Percentiles rank a stretch among this genome's conserved stretches.
These are phyloP conservation scores for Heliopora coerulea DNA, from an alignment of 92 coral and sea anemone genomes.

Conservation along the genomic window DNA sequence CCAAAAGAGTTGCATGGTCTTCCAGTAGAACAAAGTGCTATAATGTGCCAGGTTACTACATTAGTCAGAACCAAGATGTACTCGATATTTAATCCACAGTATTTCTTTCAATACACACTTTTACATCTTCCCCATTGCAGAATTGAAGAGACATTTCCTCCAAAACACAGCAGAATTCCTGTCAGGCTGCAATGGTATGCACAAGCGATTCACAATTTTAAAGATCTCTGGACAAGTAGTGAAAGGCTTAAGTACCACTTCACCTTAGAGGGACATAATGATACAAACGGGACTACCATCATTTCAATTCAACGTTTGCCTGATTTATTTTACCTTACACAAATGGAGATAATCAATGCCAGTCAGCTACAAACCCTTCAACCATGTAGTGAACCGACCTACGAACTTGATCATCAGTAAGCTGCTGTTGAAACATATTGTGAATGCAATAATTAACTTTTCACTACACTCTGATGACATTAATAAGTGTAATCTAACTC, in stretches of 20 bases:
- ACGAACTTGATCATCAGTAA: background rate
- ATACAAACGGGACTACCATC: background rate
- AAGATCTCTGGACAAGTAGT: too few species aligned
- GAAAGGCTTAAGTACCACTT: constrained; percentile 2
- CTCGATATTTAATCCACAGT: background rate
- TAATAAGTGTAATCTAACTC: background rate
- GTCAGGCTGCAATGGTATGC: background rate
- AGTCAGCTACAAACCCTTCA: background rate
- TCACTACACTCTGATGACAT: background rate
- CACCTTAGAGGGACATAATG: background rate
- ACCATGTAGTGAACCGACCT: background rate
- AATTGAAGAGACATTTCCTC: background rate
- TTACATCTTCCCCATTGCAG: background rate
- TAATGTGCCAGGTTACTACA: background rate
- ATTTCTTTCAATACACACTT: constrained; percentile 3
- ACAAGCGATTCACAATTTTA: too few species aligned
- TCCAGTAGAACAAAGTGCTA: background rate
- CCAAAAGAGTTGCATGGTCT: constrained; percentile 3
- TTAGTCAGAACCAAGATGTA: background rate
- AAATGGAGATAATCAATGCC: constrained; percentile 1
- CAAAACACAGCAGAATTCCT: background rate
- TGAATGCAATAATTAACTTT: background rate
- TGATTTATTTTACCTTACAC: constrained; percentile 9
- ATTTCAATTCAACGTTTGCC: background rate
- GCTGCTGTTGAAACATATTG: too few species aligned